Conservation (phyloP, 2,797 vertebrate species). For the Psittacula echo region DNA sequence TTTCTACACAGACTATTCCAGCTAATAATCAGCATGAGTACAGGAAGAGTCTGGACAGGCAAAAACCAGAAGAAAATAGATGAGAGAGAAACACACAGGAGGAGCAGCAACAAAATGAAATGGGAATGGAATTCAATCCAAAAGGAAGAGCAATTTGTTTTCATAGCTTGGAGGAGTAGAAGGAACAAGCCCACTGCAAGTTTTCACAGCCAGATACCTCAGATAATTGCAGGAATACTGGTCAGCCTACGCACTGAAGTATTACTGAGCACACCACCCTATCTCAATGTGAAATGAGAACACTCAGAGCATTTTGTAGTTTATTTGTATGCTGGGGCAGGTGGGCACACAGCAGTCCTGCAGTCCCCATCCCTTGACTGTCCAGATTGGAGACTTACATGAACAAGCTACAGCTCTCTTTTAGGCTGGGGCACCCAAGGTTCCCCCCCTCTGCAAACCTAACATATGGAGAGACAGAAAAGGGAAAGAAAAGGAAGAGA, state of each 20-base stretch:
- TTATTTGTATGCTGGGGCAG: neutral
- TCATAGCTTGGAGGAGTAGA: neutral
- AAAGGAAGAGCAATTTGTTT: neutral
- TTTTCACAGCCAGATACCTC: conserved; percentile 3
- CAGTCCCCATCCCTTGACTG: neutral
- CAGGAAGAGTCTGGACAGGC: neutral
- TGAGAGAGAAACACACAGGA: neutral
- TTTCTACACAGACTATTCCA: neutral
- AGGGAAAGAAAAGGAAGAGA: neutral
- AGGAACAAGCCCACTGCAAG: neutral
- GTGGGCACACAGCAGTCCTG: neutral
- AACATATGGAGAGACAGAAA: neutral
- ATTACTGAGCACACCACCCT: neutral
- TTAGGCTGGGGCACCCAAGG: neutral
- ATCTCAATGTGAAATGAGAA: neutral
- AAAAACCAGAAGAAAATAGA: neutral
- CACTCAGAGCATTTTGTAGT: neutral
- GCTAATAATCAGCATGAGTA: neutral
- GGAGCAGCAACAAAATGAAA: neutral
- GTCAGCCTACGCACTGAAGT: neutral
- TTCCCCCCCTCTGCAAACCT: neutral
- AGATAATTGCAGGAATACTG: neutral
- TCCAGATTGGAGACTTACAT: neutral
- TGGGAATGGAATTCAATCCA: neutral
- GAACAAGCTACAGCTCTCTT: neutral